These are phyloP conservation scores for Tetragnatha versicolor DNA, from an alignment of 1,140 invertebrate genomes.

Conservation along the genomic window DNA sequence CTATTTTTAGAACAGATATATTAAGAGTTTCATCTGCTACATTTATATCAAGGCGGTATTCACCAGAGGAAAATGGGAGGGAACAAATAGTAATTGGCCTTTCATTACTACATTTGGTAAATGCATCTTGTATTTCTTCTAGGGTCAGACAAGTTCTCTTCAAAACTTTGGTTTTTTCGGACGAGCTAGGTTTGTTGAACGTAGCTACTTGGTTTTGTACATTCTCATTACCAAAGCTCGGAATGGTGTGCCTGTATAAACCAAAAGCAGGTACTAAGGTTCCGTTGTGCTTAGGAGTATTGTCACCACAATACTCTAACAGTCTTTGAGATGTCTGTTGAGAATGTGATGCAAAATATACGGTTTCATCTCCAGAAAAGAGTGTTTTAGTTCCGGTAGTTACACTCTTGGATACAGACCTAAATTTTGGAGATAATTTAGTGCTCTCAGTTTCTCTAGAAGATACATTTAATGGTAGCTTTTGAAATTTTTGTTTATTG, in stretches of 20 bases:
- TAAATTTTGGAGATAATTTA: neutral
- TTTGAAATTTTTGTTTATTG: neutral
- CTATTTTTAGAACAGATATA: constrained; percentile 43
- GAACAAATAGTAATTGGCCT: constrained; percentile 10
- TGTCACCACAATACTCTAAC: neutral
- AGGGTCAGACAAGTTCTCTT: constrained; percentile 41
- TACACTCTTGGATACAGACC: neutral
- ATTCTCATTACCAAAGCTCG: too few species aligned
- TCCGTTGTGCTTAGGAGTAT: too few species aligned
- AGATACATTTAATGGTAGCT: neutral
- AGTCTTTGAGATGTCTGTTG: constrained; percentile 47
- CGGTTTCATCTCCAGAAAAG: constrained; percentile 3
- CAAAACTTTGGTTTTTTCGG: constrained; percentile 37
- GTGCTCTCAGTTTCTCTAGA: neutral
- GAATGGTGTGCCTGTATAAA: too few species aligned
- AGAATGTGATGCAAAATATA: constrained; percentile 28
- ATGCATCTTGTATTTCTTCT: constrained; percentile 36
- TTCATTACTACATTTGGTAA: constrained; percentile 7
- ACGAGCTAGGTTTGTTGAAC: too few species aligned
- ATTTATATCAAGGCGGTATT: constrained; percentile 16
- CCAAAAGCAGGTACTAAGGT: too few species aligned
- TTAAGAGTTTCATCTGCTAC: constrained; percentile 37
- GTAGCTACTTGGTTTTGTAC: too few species aligned
- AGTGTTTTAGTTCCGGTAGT: neutral
- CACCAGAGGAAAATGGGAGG: constrained; percentile 27